Evolutionary conservation across 2,888 invertebrate genomes (phyloP).

Genomic region (Capitulum mitella): DNA sequence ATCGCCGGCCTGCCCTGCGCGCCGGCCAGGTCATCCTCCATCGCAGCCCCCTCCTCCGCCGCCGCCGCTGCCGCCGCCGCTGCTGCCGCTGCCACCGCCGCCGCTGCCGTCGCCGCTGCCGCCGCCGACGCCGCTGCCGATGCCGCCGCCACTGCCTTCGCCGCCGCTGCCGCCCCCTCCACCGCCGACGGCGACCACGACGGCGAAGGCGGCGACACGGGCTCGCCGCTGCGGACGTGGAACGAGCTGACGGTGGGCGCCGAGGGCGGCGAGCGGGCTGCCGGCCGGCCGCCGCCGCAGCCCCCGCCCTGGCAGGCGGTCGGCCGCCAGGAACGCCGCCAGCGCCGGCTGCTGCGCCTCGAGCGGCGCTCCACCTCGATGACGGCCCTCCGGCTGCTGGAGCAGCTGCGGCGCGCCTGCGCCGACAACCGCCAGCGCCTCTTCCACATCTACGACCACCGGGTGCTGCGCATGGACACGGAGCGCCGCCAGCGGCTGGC

Average conservation of each 20-base stretch:
- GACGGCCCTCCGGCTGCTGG: background rate
- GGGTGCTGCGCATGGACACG: background rate
- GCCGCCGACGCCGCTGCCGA: too few relatives aligned
- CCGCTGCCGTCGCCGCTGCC: background rate
- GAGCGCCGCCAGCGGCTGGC: background rate
- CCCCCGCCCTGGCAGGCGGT: background rate
- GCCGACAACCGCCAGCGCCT: background rate
- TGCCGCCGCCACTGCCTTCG: too few relatives aligned
- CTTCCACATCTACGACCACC: conserved; percentile 19
- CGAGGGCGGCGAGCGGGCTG: background rate
- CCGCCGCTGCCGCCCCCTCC: too few relatives aligned
- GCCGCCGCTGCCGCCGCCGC: too few relatives aligned
- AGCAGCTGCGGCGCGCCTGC: background rate
- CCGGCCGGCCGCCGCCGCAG: background rate
- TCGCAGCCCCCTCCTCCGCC: too few relatives aligned
- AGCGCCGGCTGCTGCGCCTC: background rate
- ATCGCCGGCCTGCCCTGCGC: too few relatives aligned
- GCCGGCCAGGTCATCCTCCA: too few relatives aligned
- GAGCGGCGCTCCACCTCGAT: background rate
- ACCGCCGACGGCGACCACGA: background rate
- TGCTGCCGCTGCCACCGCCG: too few relatives aligned
- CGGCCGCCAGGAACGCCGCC: background rate
- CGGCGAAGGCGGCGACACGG: background rate
- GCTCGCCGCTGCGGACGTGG: background rate
- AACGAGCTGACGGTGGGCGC: background rate